phyloP scores from a whole-genome alignment of 2,113 vertebrate genomes.

The Marmota monax region DNA sequence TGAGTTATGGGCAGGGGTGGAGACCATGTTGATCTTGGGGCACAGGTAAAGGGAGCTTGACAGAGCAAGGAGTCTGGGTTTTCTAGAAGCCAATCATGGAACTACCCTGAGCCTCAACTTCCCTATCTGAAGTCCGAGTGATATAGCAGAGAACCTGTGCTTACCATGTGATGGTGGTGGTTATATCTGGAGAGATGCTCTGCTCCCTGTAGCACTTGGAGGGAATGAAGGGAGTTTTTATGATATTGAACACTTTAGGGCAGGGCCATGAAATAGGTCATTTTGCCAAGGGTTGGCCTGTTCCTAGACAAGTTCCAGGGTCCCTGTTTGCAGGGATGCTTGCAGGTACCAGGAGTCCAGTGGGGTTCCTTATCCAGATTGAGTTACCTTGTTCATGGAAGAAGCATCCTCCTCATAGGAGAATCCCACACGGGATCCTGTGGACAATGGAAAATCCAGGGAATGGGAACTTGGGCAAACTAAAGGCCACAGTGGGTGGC shows the following conservation, averaged over 20 bases:
- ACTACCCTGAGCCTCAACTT: background rate
- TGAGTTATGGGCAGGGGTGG: background rate
- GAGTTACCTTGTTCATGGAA: background rate
- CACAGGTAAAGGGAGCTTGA: background rate
- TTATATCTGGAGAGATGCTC: fast-evolving
- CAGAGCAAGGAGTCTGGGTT: background rate
- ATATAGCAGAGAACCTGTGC: fast-evolving
- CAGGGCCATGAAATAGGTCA: background rate
- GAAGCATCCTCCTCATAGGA: background rate
- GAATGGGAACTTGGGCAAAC: background rate
- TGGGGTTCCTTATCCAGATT: fast-evolving
- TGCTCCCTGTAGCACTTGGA: background rate
- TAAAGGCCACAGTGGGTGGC: background rate
- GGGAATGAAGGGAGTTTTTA: background rate
- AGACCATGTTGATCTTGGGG: background rate
- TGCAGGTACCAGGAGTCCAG: background rate
- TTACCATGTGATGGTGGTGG: background rate
- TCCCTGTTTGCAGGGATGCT: background rate
- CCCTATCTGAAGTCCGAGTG: background rate
- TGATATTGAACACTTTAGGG: background rate
- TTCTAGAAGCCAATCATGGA: conserved; percentile 2
- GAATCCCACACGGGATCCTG: background rate
- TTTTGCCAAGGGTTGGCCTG: background rate
- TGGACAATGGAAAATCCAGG: background rate
- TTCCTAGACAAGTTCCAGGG: background rate